Conservation (phyloP, 2,797 vertebrate species). For the Naso thynnoides region DNA sequence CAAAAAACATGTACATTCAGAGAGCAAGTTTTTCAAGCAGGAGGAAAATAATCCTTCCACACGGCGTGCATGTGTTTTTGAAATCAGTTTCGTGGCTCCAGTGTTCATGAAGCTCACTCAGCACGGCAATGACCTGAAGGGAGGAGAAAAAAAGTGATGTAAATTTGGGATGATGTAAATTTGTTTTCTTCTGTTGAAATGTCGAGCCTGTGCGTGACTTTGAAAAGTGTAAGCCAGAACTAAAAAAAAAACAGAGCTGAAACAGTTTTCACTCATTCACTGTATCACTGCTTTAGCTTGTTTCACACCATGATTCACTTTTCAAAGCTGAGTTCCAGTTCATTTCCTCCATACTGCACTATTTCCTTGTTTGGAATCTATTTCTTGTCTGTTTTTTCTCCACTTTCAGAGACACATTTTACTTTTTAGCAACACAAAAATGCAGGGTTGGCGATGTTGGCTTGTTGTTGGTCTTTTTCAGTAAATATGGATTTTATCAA, state of each 20-base stretch:
- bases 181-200: not conserved
- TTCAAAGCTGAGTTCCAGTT: not conserved
- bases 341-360: not conserved
- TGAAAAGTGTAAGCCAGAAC: not conserved
- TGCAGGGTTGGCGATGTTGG: not conserved
- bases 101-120: slow-evolving; percentile 19
- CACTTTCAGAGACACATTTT: not conserved
- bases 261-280: not conserved
- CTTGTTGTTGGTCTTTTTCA: not conserved
- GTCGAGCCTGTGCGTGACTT: not conserved
- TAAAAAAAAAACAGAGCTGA: not conserved
- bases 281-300: not conserved
- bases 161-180: not conserved
- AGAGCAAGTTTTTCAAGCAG: not conserved
- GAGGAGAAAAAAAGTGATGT: not conserved
- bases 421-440: not conserved
- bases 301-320: not conserved
- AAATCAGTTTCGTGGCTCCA: slow-evolving; percentile 19
- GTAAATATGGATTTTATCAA: no score
- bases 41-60: not conserved
- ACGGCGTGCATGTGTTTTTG: slow-evolving; percentile 1
- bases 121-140: not conserved
- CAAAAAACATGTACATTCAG: slow-evolving; percentile 2
- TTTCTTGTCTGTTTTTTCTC: not conserved
- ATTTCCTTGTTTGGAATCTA: not conserved